Base-by-base conservation (phyloP, 2,797 vertebrate species). In the Gila robusta region DNA sequence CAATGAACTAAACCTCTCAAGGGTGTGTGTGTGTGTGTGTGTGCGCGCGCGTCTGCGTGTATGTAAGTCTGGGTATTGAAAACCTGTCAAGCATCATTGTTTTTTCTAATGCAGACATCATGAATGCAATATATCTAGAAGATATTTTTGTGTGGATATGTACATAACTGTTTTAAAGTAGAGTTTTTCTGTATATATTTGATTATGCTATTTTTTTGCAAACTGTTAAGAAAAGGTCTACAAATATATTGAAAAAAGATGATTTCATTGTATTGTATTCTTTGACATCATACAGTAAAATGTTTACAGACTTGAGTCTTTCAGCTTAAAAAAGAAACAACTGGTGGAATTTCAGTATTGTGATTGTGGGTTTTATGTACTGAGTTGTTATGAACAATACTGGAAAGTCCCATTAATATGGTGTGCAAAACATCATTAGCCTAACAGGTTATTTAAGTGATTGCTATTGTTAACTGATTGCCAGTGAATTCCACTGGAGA, bases 121-220 rank as follows among this genome's bases (percentile, higher is more conserved):
- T 81, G 79, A 86, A 94, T 93, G 93, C 92, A 89, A 87, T 86
- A 71, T 89, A 91, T 89, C 81, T 87, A 88, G 87, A 89, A 69
- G 72, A 93, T 91, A 88, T 90, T 92, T 89, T 92, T 92, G 94
- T 95, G 95, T 94, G 94, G 90, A 86, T 95, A 94, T 96, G 95
- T 89, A 96, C 94, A 95, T 92, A 90, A 21, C 54, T 88, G 92
- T 95, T 96, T 96, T 96, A 94, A 95, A 96, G 93, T 94, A 94
- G 93, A 95, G 87, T 84, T 92, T 71, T 88, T 92, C 91, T 92
- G 89, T 93, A 93, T 91, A 93, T 89, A 93, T 90, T 94, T 93
- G 89, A 90, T 90, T 88, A 86, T 86, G 86, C 86, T 89, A 89
- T 88, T 88, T 91, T 44, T 89, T 91, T 87, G 87, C 84, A 71